Conservation (phyloP, 2,113 vertebrate genomes). For the Alexandromys fortis region DNA sequence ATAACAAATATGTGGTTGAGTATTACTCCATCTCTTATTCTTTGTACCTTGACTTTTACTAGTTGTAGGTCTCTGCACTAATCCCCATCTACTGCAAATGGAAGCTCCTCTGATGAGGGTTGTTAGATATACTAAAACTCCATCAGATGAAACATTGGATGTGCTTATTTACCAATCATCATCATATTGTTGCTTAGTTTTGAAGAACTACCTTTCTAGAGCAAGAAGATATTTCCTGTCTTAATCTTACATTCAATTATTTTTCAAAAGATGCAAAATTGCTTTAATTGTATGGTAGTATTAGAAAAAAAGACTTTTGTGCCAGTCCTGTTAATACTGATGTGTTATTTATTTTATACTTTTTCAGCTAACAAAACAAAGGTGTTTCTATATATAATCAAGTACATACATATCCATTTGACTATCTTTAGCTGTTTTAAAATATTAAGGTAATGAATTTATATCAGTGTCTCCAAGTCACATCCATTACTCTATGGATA, state of each 20-base stretch:
- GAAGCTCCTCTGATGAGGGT: background rate
- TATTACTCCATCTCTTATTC: background rate
- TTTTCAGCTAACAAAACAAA: background rate
- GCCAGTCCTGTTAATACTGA: background rate
- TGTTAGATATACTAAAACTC: background rate
- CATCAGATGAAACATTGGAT: background rate
- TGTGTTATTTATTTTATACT: background rate
- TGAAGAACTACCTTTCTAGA: background rate
- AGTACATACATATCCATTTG: background rate
- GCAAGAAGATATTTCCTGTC: background rate
- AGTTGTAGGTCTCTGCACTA: background rate
- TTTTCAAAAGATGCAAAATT: background rate
- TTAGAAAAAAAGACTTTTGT: background rate
- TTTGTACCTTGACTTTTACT: background rate
- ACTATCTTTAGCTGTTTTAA: background rate
- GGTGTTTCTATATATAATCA: background rate
- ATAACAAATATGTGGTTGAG: background rate
- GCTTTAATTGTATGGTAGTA: background rate
- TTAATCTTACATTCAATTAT: background rate
- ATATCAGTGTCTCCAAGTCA: background rate
- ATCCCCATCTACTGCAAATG: background rate
- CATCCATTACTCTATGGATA: background rate
- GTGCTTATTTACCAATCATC: background rate
- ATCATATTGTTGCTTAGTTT: background rate
- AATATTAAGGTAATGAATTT: background rate